A percentile compares a stretch with the other conserved stretches of the same genome.
Conservation (phyloP, 2,888 invertebrate species). For the Prosopocoilus inquinatus region DNA sequence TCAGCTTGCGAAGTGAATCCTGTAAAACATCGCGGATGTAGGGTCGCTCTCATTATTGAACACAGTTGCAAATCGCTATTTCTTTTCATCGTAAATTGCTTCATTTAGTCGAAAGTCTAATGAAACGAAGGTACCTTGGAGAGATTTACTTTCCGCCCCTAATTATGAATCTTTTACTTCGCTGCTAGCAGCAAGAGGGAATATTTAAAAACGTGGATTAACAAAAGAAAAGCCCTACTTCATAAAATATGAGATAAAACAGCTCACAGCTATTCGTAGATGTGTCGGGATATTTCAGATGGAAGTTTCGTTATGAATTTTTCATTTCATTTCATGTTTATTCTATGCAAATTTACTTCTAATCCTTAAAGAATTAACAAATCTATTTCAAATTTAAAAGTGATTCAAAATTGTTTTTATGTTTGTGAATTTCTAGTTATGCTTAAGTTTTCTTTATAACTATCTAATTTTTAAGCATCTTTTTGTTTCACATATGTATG, state of each 20-base stretch:
- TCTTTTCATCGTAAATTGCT: conserved; percentile 43
- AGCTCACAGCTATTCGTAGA: conserved; percentile 20
- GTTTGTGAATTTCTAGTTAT: too few relatives aligned
- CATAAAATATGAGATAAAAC: conserved; percentile 24
- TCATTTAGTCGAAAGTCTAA: conserved; percentile 37
- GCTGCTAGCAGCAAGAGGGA: conserved; percentile 25
- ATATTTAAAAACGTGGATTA: conserved; percentile 30
- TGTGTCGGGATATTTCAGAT: conserved; percentile 5
- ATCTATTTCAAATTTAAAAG: too few relatives aligned
- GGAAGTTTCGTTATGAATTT: background rate
- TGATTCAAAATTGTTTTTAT: too few relatives aligned
- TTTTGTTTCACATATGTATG: too few relatives aligned
- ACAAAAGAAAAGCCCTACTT: conserved; percentile 24
- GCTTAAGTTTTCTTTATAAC: too few relatives aligned
- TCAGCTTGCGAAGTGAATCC: conserved; percentile 16
- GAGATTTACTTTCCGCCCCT: conserved; percentile 31
- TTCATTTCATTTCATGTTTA: background rate
- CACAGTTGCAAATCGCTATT: conserved; percentile 38
- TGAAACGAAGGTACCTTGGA: conserved; percentile 31
- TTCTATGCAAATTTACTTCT: conserved; percentile 5
- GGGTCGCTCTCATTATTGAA: conserved; percentile 35
- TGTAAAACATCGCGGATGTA: conserved; percentile 28
- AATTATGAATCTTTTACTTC: conserved; percentile 34
- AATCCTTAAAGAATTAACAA: conserved; percentile 4
- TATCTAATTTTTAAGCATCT: too few relatives aligned